phyloP scores from a whole-genome alignment of 2,797 vertebrate genomes.

The Acanthurus leucopareius region DNA sequence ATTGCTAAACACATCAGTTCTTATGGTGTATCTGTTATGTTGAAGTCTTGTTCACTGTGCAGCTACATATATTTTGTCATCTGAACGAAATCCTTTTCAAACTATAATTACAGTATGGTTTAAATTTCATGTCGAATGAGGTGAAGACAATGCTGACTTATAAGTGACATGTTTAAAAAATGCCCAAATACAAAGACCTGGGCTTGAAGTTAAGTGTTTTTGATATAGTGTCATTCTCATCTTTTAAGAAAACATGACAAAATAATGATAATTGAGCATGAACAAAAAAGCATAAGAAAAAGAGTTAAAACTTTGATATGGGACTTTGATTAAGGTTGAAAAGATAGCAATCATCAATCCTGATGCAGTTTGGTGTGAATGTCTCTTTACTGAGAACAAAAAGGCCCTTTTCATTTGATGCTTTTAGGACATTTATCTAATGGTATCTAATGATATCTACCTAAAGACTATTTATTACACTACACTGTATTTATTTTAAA shows the following conservation, averaged over 20 bases:
- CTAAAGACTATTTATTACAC: too few species aligned
- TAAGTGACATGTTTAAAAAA: not conserved
- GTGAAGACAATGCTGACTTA: not conserved
- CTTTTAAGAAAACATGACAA: not conserved
- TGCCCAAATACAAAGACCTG: not conserved
- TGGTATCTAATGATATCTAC: too few species aligned
- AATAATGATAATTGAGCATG: not conserved
- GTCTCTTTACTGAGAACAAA: not conserved
- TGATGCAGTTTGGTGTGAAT: not conserved
- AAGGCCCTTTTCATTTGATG: not conserved
- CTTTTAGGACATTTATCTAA: not conserved
- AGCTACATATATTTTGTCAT: not conserved
- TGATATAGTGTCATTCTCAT: not conserved
- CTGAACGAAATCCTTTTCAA: not conserved
- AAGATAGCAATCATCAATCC: not conserved
- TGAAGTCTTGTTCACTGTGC: not conserved
- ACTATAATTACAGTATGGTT: not conserved
- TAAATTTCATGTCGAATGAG: too few species aligned
- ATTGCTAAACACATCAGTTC: slow-evolving; percentile 14
- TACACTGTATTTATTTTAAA: not conserved
- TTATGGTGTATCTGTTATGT: not conserved
- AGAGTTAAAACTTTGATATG: too few species aligned
- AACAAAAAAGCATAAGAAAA: not conserved
- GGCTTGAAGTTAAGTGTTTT: not conserved
- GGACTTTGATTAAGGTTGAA: too few species aligned